Evolutionary conservation across 2,797 vertebrate genomes (phyloP).

Genomic region (Sebastes diploproa): DNA sequence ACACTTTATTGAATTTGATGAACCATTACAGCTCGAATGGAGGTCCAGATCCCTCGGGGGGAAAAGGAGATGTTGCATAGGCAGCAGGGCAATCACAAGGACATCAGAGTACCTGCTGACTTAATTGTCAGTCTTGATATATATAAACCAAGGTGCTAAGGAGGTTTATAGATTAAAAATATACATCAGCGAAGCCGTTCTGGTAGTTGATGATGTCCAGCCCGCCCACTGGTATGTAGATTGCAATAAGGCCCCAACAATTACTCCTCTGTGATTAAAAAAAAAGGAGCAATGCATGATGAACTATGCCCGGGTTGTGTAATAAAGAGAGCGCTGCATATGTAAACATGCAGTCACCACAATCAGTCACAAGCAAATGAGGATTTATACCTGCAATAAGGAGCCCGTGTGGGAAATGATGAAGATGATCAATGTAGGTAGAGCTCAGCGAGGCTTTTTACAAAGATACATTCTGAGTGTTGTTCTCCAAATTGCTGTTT

Average conservation of each 20-base stretch:
- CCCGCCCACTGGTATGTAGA: conserved; percentile 64
- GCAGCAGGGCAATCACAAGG: conserved; percentile 71
- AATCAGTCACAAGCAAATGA: conserved; percentile 75
- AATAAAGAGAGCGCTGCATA: conserved; percentile 69
- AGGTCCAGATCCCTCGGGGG: conserved; percentile 70
- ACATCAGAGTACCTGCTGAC: conserved; percentile 75
- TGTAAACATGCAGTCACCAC: conserved; percentile 68
- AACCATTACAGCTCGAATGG: conserved; percentile 72
- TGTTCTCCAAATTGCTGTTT: conserved; percentile 43
- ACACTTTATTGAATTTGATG: conserved; percentile 78
- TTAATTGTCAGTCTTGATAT: conserved; percentile 70
- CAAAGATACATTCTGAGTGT: conserved; percentile 32
- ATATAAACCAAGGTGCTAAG: conserved; percentile 61
- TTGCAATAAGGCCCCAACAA: conserved; percentile 61
- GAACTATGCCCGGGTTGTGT: conserved; percentile 46
- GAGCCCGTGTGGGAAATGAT: conserved; percentile 50
- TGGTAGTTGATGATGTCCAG: conserved; percentile 70
- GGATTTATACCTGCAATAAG: conserved; percentile 80
- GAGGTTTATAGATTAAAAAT: conserved; percentile 78
- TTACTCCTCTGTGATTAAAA: conserved; percentile 71
- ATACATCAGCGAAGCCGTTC: conserved; percentile 68
- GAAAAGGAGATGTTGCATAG: conserved; percentile 70
- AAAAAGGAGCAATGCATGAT: conserved; percentile 55
- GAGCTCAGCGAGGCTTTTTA: conserved; percentile 42
- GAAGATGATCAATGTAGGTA: conserved; percentile 62